Evolutionary conservation across 2,888 invertebrate species (phyloP).

Genomic region (Isotomurus palustris): DNA sequence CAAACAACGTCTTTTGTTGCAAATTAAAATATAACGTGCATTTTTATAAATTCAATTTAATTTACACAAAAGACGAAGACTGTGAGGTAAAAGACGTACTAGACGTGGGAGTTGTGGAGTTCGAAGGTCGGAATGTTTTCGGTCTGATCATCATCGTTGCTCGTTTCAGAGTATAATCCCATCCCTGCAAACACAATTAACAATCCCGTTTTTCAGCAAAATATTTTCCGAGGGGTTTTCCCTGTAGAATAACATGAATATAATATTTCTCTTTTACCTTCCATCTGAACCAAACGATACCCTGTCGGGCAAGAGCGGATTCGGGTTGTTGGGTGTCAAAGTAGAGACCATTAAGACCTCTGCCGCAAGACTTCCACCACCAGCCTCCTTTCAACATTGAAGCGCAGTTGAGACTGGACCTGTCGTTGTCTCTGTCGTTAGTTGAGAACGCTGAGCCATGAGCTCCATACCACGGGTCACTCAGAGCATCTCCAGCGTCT

Average conservation of each 20-base stretch:
- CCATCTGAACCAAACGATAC: slow-evolving; percentile 93
- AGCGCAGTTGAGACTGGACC: slow-evolving; percentile 84
- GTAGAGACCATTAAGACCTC: slow-evolving; percentile 83
- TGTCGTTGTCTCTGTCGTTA: slow-evolving; percentile 85
- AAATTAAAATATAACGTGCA: too few relatives aligned
- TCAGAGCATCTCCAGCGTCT: slow-evolving; percentile 82
- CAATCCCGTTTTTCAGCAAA: too few relatives aligned
- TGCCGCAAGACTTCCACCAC: slow-evolving; percentile 93
- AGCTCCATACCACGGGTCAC: slow-evolving; percentile 90
- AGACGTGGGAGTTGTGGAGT: slow-evolving; percentile 26
- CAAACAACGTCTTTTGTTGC: too few relatives aligned
- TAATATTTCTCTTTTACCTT: slow-evolving; percentile 51
- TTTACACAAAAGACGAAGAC: background rate
- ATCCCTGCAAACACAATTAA: slow-evolving; percentile 55
- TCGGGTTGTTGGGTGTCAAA: slow-evolving; percentile 61
- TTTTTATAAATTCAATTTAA: too few relatives aligned
- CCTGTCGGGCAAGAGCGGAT: slow-evolving; percentile 52
- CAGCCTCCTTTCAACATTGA: slow-evolving; percentile 91
- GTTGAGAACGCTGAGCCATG: slow-evolving; percentile 91
- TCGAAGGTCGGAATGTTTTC: slow-evolving; percentile 54
- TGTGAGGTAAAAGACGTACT: slow-evolving; percentile 6
- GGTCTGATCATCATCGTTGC: slow-evolving; percentile 91
- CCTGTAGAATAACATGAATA: background rate
- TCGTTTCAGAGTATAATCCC: slow-evolving; percentile 86
- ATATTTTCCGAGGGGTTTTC: background rate